Percentiles rank a stretch among this genome's conserved stretches.
phyloP scores from a whole-genome alignment of 2,113 vertebrate genomes.

The Chloropsis hardwickii region DNA sequence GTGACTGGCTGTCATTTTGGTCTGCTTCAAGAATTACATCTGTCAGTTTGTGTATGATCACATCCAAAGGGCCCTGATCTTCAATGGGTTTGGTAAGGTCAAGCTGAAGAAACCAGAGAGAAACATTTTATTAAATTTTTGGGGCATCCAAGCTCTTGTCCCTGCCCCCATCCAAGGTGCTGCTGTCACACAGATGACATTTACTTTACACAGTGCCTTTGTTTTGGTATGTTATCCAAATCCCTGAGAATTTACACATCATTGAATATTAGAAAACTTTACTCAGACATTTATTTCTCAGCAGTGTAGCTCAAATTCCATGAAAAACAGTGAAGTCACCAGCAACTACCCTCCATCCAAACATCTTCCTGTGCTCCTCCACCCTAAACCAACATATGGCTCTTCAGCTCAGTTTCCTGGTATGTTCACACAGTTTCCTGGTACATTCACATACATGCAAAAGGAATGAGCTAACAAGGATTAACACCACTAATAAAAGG shows the following conservation, averaged over 20 bases:
- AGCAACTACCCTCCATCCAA: neutral
- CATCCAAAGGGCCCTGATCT: slow-evolving; percentile 94
- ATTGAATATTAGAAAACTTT: neutral
- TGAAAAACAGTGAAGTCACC: neutral
- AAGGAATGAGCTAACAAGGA: neutral
- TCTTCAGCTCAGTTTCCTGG: neutral
- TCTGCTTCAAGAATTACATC: slow-evolving; percentile 97
- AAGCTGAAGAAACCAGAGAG: slow-evolving; percentile 73
- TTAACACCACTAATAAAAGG: neutral
- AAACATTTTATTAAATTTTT: neutral
- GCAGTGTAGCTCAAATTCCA: neutral
- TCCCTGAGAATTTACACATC: neutral
- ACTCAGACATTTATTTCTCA: neutral
- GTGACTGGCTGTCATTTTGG: slow-evolving; percentile 92
- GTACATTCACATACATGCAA: neutral
- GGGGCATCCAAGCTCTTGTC: neutral
- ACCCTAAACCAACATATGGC: neutral
- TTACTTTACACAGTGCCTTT: neutral
- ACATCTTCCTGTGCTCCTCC: neutral
- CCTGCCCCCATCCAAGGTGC: neutral
- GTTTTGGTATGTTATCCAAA: neutral
- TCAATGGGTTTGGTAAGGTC: slow-evolving; percentile 92
- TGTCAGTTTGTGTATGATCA: slow-evolving; percentile 98
- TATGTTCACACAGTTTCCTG: neutral
- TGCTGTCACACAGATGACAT: neutral